Conservation (phyloP, 2,113 vertebrate genomes). For the Entosphenus tridentatus region DNA sequence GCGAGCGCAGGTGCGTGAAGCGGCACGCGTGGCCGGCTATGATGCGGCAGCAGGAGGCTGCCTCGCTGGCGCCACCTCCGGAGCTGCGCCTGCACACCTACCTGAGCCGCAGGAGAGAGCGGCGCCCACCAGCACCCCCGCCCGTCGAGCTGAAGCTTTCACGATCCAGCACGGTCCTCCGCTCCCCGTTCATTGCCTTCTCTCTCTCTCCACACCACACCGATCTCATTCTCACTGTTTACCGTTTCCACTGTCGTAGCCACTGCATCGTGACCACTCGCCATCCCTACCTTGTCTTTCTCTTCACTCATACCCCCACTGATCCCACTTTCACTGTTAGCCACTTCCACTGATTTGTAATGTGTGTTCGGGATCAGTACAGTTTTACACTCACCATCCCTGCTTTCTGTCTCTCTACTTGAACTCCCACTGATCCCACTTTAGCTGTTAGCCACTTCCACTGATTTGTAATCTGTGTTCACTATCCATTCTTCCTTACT, state of each 20-base stretch:
- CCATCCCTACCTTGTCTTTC: background rate
- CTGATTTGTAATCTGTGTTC: background rate
- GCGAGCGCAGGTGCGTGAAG: conserved; percentile 49
- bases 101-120: conserved; percentile 60
- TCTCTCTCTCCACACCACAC: background rate
- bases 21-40: conserved; percentile 64
- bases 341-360: background rate
- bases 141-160: conserved; percentile 90
- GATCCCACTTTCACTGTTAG: background rate
- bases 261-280: background rate
- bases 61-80: conserved; percentile 49
- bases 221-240: background rate
- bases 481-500: background rate
- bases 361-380: too few species aligned
- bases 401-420: background rate
- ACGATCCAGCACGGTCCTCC: conserved; percentile 54
- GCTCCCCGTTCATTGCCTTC: background rate
- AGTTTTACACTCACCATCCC: background rate
- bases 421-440: background rate
- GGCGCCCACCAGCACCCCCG: conserved; percentile 49
- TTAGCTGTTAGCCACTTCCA: background rate
- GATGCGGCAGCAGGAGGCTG: conserved; percentile 72
- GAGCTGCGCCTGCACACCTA: conserved; percentile 76
- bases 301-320: background rate
- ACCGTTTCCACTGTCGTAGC: background rate